These are phyloP conservation scores for Didymodactylos carnosus DNA, from an alignment of 2,888 invertebrate species.

Conservation along the genomic window DNA sequence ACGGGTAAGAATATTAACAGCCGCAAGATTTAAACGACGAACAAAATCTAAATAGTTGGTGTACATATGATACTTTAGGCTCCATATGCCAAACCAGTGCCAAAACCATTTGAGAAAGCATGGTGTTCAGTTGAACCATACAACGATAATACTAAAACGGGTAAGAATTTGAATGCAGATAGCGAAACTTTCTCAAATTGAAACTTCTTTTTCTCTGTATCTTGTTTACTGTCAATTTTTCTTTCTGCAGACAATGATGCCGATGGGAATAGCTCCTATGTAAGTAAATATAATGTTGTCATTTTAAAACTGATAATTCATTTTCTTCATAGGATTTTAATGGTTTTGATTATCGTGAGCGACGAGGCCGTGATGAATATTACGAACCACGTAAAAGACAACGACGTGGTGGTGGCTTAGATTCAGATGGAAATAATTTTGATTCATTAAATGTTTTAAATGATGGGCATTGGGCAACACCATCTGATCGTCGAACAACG, in stretches of 20 bases:
- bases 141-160: not conserved
- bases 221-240: too few relatives aligned
- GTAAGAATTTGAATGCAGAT: too few relatives aligned
- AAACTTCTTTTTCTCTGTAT: too few relatives aligned
- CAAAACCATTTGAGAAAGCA: slow-evolving; percentile 82
- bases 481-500: not conserved
- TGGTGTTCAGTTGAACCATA: slow-evolving; percentile 43
- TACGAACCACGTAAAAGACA: not conserved
- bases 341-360: not conserved
- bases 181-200: too few relatives aligned
- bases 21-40: not conserved
- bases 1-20: not conserved
- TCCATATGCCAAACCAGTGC: slow-evolving; percentile 78
- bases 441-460: too few relatives aligned
- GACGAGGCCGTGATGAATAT: not conserved
- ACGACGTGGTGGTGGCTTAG: not conserved
- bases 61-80: not conserved
- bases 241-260: too few relatives aligned
- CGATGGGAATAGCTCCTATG: not conserved
- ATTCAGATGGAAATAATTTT: too few relatives aligned
- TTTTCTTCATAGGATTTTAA: too few relatives aligned
- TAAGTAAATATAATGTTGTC: not conserved
- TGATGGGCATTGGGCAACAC: not conserved
- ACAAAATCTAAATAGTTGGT: not conserved
- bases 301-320: not conserved